Base-by-base conservation (phyloP, 2,797 vertebrate genomes). In the Acanthis flammea region DNA sequence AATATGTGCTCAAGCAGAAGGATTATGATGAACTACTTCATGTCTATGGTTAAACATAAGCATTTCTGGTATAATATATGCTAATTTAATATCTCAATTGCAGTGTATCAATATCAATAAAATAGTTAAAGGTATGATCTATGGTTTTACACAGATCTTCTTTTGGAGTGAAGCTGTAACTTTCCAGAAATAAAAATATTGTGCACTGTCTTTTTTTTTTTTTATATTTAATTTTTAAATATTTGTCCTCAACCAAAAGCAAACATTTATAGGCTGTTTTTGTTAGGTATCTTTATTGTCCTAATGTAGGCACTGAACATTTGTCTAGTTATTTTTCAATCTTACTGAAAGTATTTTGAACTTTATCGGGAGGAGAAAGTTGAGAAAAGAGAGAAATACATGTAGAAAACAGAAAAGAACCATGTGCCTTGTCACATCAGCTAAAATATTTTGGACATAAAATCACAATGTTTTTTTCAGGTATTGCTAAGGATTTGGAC, bases 1-100 rank as follows among this genome's bases (percentile, higher is more conserved):
- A 91, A 95, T 93, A 94, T 80, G 61, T 25, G 23, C 33, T 44
- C 48, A 92, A 65, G 89, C 54, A 80, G 81, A 71, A 72, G 57
- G 81, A 84, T 88, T 90, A 94, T 90, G 75, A 86, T 42, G 77
- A 88, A 94, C 77, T 79, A 31, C 70, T 95, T 92, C 58, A 63
- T 48, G 77, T 81, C 47, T 86, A 21, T 81, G 37, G 74, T 85
- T 96, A 88, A 45, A 86, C 85, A 81, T 60, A 73, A 72, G 21
- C 1, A 77, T 88, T 90, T 88, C 91, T 73, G 3, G n/a, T 79
- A 89, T 50, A 88, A 90, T 71, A 16, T 57, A 74, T 91, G 70
- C 31, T 80, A 92, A 94, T 80, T 68, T 67, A 95, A 30, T 77
- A 68, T 45, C 39, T 83, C 65, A 65, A 17, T 77, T 83, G 54